These are phyloP conservation scores for Daboia siamensis DNA, from an alignment of 2,113 vertebrate species.

Conservation along the genomic window DNA sequence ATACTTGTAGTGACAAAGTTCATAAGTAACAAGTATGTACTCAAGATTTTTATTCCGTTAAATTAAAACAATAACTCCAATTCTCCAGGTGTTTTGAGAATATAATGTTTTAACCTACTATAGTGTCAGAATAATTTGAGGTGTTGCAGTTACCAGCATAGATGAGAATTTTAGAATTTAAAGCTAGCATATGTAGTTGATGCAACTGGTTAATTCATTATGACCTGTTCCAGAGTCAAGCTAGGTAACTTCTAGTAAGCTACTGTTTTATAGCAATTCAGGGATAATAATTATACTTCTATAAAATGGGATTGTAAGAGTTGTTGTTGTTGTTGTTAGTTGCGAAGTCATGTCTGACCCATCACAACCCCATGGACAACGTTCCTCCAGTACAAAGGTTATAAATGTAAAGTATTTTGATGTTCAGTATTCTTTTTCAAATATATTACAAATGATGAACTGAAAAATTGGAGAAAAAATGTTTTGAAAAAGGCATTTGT, in stretches of 20 bases:
- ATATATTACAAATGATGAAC: slow-evolving; percentile 3
- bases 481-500: neutral
- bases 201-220: neutral
- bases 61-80: neutral
- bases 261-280: neutral
- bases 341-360: too few species aligned
- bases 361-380: too few species aligned
- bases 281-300: slow-evolving; percentile 32
- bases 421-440: neutral
- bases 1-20: neutral
- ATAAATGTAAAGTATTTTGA: neutral
- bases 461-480: neutral
- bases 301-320: neutral
- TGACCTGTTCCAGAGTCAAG: neutral
- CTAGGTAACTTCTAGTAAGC: neutral
- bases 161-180: neutral
- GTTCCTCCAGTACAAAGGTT: neutral
- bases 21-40: neutral
- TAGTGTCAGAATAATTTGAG: neutral
- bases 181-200: neutral
- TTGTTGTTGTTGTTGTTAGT: too few species aligned
- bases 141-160: neutral
- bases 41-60: neutral
- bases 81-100: neutral
- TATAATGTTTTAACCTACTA: neutral